Conservation (phyloP, 2,888 invertebrate species). For the Apodemia mormo region DNA sequence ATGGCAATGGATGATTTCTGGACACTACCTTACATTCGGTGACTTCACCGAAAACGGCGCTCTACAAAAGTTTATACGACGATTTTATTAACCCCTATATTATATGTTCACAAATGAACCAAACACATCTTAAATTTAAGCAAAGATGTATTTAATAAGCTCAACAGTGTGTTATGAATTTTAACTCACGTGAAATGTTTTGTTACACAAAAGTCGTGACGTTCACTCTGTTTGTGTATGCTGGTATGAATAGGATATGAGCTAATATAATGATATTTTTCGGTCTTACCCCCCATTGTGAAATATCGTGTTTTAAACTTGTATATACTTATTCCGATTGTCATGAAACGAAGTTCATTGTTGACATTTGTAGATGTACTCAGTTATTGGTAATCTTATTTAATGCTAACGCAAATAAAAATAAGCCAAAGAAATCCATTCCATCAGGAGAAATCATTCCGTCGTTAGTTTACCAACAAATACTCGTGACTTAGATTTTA, state of each 20-base stretch:
- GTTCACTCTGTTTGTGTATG: background rate
- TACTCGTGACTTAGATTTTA: constrained; percentile 39
- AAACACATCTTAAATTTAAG: constrained; percentile 4
- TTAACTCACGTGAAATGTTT: background rate
- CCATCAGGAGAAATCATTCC: constrained; percentile 32
- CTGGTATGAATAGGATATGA: background rate
- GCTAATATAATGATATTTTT: background rate
- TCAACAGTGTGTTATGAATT: constrained; percentile 6
- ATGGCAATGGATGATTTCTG: background rate
- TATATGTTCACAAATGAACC: constrained; percentile 14
- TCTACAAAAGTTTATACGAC: constrained; percentile 16
- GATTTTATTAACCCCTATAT: constrained; percentile 13
- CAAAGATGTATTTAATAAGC: background rate
- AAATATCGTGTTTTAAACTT: background rate
- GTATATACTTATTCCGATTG: constrained; percentile 5
- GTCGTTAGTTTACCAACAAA: constrained; percentile 39
- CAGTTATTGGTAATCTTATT: constrained; percentile 25
- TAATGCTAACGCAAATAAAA: constrained; percentile 35
- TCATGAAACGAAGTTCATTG: background rate
- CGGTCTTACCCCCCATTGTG: background rate
- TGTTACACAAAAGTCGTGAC: constrained; percentile 5
- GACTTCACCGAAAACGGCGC: constrained; percentile 5
- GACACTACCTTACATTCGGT: background rate
- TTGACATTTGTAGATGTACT: constrained; percentile 1
- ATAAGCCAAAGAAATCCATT: constrained; percentile 40